A percentile compares a stretch with the other conserved stretches of the same genome.
These are phyloP conservation scores for Euplagia quadripunctaria DNA, from an alignment of 2,888 invertebrate species.

Conservation along the genomic window DNA sequence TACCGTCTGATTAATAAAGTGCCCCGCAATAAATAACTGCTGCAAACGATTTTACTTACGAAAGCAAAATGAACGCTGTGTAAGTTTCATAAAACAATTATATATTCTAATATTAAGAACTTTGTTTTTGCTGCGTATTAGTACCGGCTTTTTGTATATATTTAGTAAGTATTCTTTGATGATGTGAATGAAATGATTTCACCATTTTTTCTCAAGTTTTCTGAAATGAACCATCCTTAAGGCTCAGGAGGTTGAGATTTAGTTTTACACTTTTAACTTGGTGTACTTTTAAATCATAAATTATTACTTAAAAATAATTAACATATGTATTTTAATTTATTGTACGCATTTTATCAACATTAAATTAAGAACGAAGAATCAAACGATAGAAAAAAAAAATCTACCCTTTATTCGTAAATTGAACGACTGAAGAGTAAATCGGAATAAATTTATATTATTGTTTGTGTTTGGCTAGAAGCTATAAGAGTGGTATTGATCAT, in stretches of 20 bases:
- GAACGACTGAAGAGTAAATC: neutral
- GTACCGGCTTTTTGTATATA: neutral
- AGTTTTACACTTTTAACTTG: no score
- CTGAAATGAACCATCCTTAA: no score
- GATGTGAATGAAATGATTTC: no score
- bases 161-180: no score
- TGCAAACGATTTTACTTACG: neutral
- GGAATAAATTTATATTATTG: slow-evolving; percentile 11
- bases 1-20: neutral
- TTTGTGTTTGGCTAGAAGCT: neutral
- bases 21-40: neutral
- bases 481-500: slow-evolving; percentile 33
- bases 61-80: neutral
- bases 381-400: slow-evolving; percentile 34
- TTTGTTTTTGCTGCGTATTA: neutral
- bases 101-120: neutral
- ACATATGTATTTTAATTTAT: no score
- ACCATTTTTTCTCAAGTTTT: no score
- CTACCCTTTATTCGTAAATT: slow-evolving; percentile 17
- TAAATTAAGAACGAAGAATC: slow-evolving; percentile 34
- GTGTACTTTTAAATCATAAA: no score
- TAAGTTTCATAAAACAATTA: neutral
- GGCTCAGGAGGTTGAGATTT: no score
- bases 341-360: slow-evolving; percentile 20
- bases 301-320: no score